Conservation (phyloP, 2,797 vertebrate species). For the Onychomys arenicola region DNA sequence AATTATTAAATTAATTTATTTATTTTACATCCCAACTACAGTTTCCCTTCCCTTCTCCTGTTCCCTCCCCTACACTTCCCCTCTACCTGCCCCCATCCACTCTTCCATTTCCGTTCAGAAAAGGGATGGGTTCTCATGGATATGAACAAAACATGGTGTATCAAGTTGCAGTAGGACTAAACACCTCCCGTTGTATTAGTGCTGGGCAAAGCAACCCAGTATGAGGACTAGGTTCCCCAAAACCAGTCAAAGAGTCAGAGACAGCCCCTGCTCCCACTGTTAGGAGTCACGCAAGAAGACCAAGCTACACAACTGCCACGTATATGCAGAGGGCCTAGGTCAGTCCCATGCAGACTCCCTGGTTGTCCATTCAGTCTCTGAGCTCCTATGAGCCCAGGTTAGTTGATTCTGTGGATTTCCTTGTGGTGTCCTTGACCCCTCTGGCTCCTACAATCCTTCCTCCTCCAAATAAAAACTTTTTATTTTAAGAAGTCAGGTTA, state of each 20-base stretch:
- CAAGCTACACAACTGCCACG: not conserved
- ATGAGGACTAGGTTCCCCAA: not conserved
- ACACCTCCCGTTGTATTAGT: not conserved
- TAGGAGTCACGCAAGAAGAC: not conserved
- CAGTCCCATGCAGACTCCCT: not conserved
- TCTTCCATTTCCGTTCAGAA: not conserved
- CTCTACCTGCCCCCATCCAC: not conserved
- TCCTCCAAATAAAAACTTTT: not conserved
- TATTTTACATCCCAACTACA: not conserved
- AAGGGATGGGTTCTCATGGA: not conserved
- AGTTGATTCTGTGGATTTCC: not conserved
- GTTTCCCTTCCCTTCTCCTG: not conserved
- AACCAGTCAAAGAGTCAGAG: not conserved
- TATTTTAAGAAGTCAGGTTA: not conserved
- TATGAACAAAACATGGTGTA: not conserved
- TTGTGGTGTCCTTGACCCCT: not conserved
- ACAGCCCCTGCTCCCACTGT: not conserved
- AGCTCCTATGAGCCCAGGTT: not conserved
- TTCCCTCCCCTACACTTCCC: not conserved
- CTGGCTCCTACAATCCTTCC: not conserved
- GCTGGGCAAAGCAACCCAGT: not conserved
- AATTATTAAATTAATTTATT: not conserved
- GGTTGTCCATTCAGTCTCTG: not conserved
- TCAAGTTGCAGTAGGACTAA: not conserved
- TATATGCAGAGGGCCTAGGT: not conserved